Percentiles rank a stretch among this genome's conserved stretches.
Conservation (phyloP, 2,797 vertebrate genomes). For the Protonibea diacanthus region DNA sequence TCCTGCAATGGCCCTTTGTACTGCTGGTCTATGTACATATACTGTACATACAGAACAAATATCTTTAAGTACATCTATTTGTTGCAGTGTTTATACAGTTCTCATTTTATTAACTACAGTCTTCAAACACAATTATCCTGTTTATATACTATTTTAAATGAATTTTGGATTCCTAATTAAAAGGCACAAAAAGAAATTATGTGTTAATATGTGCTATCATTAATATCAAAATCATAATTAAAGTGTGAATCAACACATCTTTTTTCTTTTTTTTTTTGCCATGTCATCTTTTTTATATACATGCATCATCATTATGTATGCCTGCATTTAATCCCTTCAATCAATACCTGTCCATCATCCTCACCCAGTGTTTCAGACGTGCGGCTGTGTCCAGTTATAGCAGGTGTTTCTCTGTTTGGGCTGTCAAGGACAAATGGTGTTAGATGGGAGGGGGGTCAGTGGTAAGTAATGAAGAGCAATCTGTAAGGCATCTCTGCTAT, state of each 20-base stretch:
- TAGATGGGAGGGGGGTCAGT: constrained; percentile 61
- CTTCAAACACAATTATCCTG: too few species aligned
- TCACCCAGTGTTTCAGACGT: constrained; percentile 30
- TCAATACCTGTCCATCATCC: constrained; percentile 49
- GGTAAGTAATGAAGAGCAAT: constrained; percentile 64
- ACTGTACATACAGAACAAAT: too few species aligned
- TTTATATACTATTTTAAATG: too few species aligned
- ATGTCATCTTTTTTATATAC: constrained; percentile 1
- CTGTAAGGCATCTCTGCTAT: constrained; percentile 48
- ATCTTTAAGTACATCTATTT: not conserved
- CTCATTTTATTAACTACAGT: too few species aligned
- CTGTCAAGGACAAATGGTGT: constrained; percentile 74
- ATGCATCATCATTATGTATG: constrained; percentile 22
- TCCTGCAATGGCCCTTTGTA: too few species aligned
- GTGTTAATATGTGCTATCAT: not conserved
- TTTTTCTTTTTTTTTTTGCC: not conserved
- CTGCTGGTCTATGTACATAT: too few species aligned
- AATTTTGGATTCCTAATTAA: not conserved
- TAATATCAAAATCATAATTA: not conserved
- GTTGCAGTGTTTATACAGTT: too few species aligned
- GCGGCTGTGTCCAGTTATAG: constrained; percentile 38
- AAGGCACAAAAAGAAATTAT: too few species aligned
- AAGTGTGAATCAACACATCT: not conserved
- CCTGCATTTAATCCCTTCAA: constrained; percentile 16
- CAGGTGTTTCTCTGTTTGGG: constrained; percentile 65